Evolutionary conservation across 2,113 vertebrate species (phyloP).

Genomic region (Lycaon pictus): DNA sequence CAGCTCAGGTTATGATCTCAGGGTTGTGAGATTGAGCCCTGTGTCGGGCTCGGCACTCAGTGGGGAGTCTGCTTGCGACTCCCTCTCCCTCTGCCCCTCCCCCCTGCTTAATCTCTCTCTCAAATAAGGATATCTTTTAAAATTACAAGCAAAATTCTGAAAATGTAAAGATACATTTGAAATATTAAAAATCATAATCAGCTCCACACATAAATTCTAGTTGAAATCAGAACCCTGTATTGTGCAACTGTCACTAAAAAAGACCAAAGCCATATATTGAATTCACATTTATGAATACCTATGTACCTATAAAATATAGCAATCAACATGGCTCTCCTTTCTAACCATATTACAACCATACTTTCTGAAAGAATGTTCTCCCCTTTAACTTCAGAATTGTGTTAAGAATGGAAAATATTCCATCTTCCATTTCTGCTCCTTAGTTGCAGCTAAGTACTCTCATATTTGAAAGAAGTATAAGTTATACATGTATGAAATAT

Average conservation of each 20-base stretch:
- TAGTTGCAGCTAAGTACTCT: background rate
- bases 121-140: background rate
- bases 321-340: background rate
- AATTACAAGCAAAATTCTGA: background rate
- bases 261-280: background rate
- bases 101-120: background rate
- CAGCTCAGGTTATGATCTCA: background rate
- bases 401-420: background rate
- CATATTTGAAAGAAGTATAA: background rate
- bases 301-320: background rate
- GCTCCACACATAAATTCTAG: background rate
- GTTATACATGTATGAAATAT: background rate
- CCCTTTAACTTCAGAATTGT: background rate
- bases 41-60: background rate
- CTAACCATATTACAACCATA: background rate
- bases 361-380: slow-evolving; percentile 8
- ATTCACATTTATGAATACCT: background rate
- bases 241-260: background rate
- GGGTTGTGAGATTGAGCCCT: background rate
- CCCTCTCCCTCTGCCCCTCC: background rate
- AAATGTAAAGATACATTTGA: background rate
- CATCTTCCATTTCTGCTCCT: background rate
- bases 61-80: background rate
- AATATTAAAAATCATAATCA: slow-evolving; percentile 1
- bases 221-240: background rate